Conservation (phyloP, 2,888 invertebrate genomes). For the Cremastinae sp. region DNA sequence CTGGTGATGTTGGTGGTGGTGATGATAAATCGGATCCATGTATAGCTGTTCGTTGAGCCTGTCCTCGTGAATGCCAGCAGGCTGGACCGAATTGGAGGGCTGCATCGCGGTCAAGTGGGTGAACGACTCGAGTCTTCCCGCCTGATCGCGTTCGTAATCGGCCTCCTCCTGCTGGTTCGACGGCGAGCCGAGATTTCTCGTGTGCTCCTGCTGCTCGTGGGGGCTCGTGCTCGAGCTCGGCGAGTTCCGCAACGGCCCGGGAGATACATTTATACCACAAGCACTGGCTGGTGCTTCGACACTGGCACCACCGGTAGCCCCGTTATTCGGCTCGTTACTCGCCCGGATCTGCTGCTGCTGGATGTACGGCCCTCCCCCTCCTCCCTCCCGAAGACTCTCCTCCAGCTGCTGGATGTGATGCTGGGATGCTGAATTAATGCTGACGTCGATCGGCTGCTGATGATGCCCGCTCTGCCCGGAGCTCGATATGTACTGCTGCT, state of each 20-base stretch:
- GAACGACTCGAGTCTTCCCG: conserved; percentile 73
- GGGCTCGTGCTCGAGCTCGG: conserved; percentile 77
- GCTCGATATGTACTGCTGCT: conserved; percentile 65
- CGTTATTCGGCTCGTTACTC: conserved; percentile 44
- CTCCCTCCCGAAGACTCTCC: conserved; percentile 72
- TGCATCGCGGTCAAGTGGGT: conserved; percentile 79
- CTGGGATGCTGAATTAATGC: conserved; percentile 46
- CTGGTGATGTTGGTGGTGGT: conserved; percentile 73
- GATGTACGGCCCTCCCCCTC: too few relatives aligned
- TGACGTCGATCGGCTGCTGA: conserved; percentile 29
- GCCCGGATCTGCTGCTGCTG: conserved; percentile 75
- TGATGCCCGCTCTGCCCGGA: conserved; percentile 43
- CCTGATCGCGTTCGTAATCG: conserved; percentile 75
- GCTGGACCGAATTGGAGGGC: conserved; percentile 70
- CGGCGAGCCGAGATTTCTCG: conserved; percentile 66
- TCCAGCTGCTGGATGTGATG: conserved; percentile 63
- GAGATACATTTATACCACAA: conserved; percentile 65
- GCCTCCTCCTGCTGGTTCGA: conserved; percentile 63
- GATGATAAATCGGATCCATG: conserved; percentile 74
- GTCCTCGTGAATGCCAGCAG: conserved; percentile 68
- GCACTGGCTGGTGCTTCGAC: conserved; percentile 47
- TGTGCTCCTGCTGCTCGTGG: conserved; percentile 73
- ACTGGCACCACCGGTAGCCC: conserved; percentile 63
- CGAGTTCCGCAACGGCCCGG: conserved; percentile 72
- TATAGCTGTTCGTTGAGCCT: conserved; percentile 73